Percentiles rank a stretch among this genome's conserved stretches.
Evolutionary conservation across 2,888 invertebrate genomes (phyloP).

Genomic region (Pollenia labialis): DNA sequence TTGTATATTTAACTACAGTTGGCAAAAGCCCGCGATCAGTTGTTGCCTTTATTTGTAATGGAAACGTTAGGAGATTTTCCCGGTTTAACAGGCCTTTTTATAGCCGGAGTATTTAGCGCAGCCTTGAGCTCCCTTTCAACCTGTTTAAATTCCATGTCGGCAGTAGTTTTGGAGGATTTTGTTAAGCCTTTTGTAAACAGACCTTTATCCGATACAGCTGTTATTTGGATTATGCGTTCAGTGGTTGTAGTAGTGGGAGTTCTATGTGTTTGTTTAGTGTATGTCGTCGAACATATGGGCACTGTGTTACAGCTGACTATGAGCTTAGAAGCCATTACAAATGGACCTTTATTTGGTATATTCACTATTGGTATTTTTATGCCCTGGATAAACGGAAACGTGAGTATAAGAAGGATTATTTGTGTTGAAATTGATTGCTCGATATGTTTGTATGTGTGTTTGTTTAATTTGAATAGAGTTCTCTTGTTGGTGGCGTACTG

Average conservation of each 20-base stretch:
- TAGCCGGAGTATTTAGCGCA: conserved; percentile 95
- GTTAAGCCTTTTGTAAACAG: conserved; percentile 87
- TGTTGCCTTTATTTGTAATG: conserved; percentile 94
- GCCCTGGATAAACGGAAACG: conserved; percentile 88
- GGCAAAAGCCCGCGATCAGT: conserved; percentile 90
- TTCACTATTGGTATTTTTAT: conserved; percentile 88
- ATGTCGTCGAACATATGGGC: conserved; percentile 91
- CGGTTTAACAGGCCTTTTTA: conserved; percentile 93
- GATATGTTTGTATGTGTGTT: not conserved
- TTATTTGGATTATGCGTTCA: conserved; percentile 88
- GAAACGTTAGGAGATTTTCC: conserved; percentile 90
- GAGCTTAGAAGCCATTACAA: conserved; percentile 89
- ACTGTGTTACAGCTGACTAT: conserved; percentile 88
- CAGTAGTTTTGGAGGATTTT: conserved; percentile 90
- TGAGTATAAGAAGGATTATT: conserved; percentile 78
- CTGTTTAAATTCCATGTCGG: conserved; percentile 91
- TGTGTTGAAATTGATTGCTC: not conserved
- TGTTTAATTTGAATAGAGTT: conserved; percentile 84
- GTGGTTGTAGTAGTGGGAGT: conserved; percentile 89
- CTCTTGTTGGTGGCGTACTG: conserved; percentile 86
- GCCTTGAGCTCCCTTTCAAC: conserved; percentile 92
- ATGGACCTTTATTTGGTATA: conserved; percentile 88
- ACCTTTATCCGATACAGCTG: conserved; percentile 85
- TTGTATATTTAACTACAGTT: conserved; percentile 83
- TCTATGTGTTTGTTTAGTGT: conserved; percentile 88